Conservation (phyloP, 2,888 invertebrate species). For the Bombylius discolor region DNA sequence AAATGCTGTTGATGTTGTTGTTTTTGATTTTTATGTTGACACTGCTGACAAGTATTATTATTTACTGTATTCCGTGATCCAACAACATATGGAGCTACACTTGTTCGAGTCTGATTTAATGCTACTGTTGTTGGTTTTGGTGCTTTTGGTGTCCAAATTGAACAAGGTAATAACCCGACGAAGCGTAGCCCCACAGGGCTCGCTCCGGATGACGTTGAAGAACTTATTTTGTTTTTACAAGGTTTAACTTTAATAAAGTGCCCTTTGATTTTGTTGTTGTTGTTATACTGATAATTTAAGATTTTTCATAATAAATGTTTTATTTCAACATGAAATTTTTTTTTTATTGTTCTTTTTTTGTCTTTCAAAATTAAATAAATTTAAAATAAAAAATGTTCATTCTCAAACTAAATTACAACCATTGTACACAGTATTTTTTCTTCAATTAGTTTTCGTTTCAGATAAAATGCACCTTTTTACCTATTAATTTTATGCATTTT, state of each 20-base stretch:
- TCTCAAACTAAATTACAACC: too few relatives aligned
- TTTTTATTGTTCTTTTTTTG: too few relatives aligned
- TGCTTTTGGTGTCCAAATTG: constrained; percentile 26
- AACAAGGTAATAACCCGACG: constrained; percentile 32
- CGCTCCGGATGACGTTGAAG: constrained; percentile 24
- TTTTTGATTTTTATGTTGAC: constrained; percentile 13
- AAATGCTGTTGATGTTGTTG: constrained; percentile 2
- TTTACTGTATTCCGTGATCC: not conserved
- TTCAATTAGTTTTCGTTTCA: too few relatives aligned
- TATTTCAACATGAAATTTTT: too few relatives aligned
- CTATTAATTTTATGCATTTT: too few relatives aligned
- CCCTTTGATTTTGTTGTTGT: too few relatives aligned
- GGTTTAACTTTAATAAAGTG: constrained; percentile 1
- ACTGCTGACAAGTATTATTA: constrained; percentile 9
- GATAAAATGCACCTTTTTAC: too few relatives aligned
- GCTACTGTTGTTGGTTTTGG: constrained; percentile 19
- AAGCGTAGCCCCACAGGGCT: constrained; percentile 31
- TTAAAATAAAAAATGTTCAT: too few relatives aligned
- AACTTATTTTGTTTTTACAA: constrained; percentile 24
- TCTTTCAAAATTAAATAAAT: too few relatives aligned
- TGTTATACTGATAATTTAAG: too few relatives aligned
- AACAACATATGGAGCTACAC: constrained; percentile 24
- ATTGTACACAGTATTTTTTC: too few relatives aligned
- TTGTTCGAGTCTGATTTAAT: constrained; percentile 17
- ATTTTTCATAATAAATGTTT: too few relatives aligned